Base-by-base conservation (phyloP, 2,888 invertebrate species). In the Lomographa bimaculata region DNA sequence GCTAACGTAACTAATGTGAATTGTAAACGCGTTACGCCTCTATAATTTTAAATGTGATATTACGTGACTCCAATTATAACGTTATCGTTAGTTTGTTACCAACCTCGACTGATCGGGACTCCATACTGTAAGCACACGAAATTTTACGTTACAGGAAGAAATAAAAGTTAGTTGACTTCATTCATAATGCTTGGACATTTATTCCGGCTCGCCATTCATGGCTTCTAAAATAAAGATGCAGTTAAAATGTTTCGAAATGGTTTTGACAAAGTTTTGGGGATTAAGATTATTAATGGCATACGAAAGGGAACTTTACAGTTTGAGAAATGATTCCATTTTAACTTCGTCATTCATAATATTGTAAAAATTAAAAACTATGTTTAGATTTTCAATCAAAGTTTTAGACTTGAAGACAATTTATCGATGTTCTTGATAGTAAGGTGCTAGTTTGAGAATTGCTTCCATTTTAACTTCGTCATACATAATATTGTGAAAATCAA, bases 1-100 rank as follows among this genome's bases (percentile, higher is more conserved):
- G 57, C 56, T 60, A 60, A 60, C 65, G 67, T 69, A 71, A 71
- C 67, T 50, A 65, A 63, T 62, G 46, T 54, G 50, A 60, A 65
- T 63, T 62, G 46, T 54, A 49, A 60, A 75, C 73, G 68, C 63
- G 66, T 54, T 57, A 48, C 54, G 76, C 74, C 72, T 78, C 33
- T 54, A 50, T 66, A 65, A 73, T 71, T 64, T 52, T 24, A 16
- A 32, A 25, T 46, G 19, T 29, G 27, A 50, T 36, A 63, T 74
- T 74, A 75, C 74, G 78, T 77, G 74, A 76, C 64, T 66, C 49
- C 50, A 64, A 68, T 73, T 60, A 68, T 64, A 64, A 59, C 51
- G 60, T 57, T 70, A 64, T 60, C 61, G 59, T 64, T 66, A 17
- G 25, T 3, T 14, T 14, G 14, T 39, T 46, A 30, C 26, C 14